Base-by-base conservation (phyloP, 2,113 vertebrate species). In the Rhinolophus sinicus region DNA sequence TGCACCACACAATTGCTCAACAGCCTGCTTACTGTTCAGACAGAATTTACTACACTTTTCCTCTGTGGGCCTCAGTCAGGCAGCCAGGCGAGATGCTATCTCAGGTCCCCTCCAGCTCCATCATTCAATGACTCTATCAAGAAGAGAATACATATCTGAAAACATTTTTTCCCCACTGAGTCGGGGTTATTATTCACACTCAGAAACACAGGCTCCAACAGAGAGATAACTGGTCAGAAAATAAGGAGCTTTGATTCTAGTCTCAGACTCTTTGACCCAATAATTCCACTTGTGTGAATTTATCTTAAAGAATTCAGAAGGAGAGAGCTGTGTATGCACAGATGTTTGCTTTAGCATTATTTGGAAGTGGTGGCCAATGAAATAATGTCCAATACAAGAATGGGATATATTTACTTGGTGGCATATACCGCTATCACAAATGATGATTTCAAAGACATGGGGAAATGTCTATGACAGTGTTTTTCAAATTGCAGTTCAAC, bases 171-270 rank as follows among this genome's bases (percentile, higher is more conserved):
- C 56, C 65, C 18, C 90, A 67, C 4, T 35, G 78, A 90, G 73
- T 54, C 8, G 19, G 73, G 72, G 92, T 93, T 88, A 93, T 96
- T 91, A 97, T 52, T 96, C 94, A 96, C 95, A 89, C 47, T 30
- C 13, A 94, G 70, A 93, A 95, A 82, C 38, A 67, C 83, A 92
- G 76, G 7, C 80, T 91, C 95, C 62, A 44, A 40, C 2, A 1
- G 40, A 82, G 75, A 97, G 94, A 94, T 78, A 96, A 97, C 67
- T 26, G 44, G 7, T 33, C 50, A 54, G 52, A 84, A 93, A 96
- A 87, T 83, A 69, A 77, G 75, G n/a, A 52, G 19, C 78, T 97
- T 54, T 0, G 1, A 88, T 92, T 96, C 56, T 26, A 10, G 77
- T 40, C 72, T 96, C 88, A 62, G 38, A 50, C 19, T 82, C 40